These are phyloP conservation scores for Clarias macrocephalus DNA, from an alignment of 2,113 vertebrate genomes.

Conservation along the genomic window DNA sequence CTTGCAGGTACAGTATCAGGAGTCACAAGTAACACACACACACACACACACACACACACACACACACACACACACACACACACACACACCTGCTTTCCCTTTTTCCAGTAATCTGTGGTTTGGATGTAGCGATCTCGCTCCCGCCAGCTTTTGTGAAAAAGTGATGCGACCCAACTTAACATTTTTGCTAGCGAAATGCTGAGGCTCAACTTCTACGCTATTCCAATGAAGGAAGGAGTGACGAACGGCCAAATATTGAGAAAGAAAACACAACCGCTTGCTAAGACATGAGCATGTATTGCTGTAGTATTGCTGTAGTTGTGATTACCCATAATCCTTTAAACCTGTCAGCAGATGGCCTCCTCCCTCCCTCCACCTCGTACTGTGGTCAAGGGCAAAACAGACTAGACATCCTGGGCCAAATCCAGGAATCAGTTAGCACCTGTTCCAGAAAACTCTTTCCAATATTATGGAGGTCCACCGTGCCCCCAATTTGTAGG, in stretches of 20 bases:
- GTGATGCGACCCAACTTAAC: constrained; percentile 65
- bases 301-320: neutral
- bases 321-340: constrained; percentile 63
- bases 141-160: constrained; percentile 63
- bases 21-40: neutral
- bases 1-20: no score
- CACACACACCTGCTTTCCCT: constrained; percentile 42
- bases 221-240: neutral
- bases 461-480: neutral
- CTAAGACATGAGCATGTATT: neutral
- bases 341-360: constrained; percentile 66
- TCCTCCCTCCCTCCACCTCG: neutral
- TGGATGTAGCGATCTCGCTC: constrained; percentile 35
- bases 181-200: constrained; percentile 43
- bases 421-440: constrained; percentile 8
- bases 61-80: neutral
- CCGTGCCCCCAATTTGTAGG: neutral
- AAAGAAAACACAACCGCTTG: neutral
- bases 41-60: neutral
- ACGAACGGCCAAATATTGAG: neutral
- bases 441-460: neutral
- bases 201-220: neutral
- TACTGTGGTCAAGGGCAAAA: neutral
- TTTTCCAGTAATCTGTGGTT: constrained; percentile 16
- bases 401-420: constrained; percentile 3